Evolutionary conservation across 2,113 vertebrate species (phyloP), one percentile per base, ranked within the genome.

Genomic region (Ailuropoda melanoleuca): DNA sequence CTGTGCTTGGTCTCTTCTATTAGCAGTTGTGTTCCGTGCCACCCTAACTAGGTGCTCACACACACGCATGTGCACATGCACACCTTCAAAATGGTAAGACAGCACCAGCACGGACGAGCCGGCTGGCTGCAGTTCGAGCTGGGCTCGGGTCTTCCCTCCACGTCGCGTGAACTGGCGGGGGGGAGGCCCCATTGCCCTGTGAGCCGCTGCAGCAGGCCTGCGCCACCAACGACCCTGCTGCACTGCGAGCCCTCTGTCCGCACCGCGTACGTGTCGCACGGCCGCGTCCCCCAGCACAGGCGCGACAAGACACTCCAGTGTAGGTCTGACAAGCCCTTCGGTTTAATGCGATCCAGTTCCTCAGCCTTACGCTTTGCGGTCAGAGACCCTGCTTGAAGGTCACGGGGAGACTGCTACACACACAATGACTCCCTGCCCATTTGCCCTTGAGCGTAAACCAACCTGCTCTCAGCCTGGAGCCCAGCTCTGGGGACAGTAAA

Each of bases 201-300:
- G 29, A 13, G 6, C 62, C 29, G 13, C 62, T 3, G 8, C 17
- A n/a, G 64, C 5, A 0, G 84, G 64, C 34, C 68, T 24, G 70
- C 39, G 18, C 48, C 48, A 3, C 8, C 31, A 5, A 6, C 9
- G 11, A 12, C 8, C 60, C 74, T 23, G 50, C 37, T 6, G 31
- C 26, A 1, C 83, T 0, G 15, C 17, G 5, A 23, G 14, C 29
- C 7, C 84, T 21, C 21, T 13, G 34, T 75, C 53, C 23, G 4
- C 5, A 0, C 81, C 18, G 1, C 70, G 1, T 0, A 0, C 34
- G 46, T 3, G 12, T 19, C 7, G 0, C 11, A 0, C 0, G 31
- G 50, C 55, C 24, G 0, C 1, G 4, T 19, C 9, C 66, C 70
- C 53, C 23, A 2, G 31, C 53, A 34, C 75, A 4, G 75, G 43